Conservation (phyloP, 2,113 vertebrate species). For the Pachypanchax playfairii region DNA sequence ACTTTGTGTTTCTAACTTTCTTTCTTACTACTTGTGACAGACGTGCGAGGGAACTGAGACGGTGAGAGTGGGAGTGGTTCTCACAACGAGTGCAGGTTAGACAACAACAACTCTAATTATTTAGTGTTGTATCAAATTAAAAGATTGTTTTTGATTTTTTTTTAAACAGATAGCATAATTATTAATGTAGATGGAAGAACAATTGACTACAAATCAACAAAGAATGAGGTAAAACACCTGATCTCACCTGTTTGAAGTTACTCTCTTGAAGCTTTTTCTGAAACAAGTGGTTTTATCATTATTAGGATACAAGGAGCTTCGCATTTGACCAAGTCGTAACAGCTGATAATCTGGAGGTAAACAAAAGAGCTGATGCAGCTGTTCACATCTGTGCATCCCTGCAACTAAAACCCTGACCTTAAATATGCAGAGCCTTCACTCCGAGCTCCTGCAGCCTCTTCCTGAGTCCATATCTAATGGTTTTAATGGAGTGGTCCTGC, state of each 20-base stretch:
- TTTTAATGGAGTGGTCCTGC: slow-evolving; percentile 79
- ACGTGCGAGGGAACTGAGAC: slow-evolving; percentile 27
- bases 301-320: slow-evolving; percentile 57
- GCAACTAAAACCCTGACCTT: slow-evolving; percentile 14
- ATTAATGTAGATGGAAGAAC: slow-evolving; percentile 44
- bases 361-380: neutral
- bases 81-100: slow-evolving; percentile 52
- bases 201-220: slow-evolving; percentile 51
- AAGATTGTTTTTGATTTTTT: neutral
- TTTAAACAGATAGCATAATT: slow-evolving; percentile 17
- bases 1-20: neutral
- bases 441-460: slow-evolving; percentile 73
- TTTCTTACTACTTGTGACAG: slow-evolving; percentile 14
- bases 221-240: slow-evolving; percentile 48
- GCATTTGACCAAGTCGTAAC: slow-evolving; percentile 62
- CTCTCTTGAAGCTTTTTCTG: neutral
- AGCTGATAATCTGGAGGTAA: slow-evolving; percentile 62
- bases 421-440: slow-evolving; percentile 72
- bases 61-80: slow-evolving; percentile 60
- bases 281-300: slow-evolving; percentile 5
- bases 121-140: neutral
- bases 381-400: neutral
- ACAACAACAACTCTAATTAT: neutral
- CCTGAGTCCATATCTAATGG: slow-evolving; percentile 73
- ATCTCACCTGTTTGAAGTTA: neutral